Evolutionary conservation across 2,113 vertebrate species (phyloP).

Genomic region (Toxostoma redivivum): DNA sequence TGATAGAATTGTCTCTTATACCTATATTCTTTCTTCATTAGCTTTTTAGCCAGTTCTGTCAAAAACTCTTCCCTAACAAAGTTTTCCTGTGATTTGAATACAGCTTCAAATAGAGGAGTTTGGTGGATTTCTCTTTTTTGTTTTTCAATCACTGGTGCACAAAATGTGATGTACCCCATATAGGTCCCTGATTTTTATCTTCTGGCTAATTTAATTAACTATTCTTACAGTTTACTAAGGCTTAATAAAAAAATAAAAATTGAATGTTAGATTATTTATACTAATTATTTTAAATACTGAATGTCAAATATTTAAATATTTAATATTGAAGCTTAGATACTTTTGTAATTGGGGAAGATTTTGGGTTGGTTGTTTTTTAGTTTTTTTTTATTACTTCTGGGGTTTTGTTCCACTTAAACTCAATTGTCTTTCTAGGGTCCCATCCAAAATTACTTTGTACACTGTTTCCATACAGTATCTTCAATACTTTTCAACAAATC

Average conservation of each 20-base stretch:
- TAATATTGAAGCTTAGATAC: background rate
- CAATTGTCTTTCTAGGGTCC: background rate
- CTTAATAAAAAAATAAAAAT: background rate
- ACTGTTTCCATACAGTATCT: background rate
- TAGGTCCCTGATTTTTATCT: background rate
- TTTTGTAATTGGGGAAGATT: background rate
- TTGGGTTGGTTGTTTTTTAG: background rate
- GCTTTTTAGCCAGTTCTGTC: background rate
- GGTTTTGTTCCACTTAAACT: background rate
- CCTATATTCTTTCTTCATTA: background rate
- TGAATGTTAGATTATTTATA: background rate
- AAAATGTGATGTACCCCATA: background rate
- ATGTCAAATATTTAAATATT: background rate
- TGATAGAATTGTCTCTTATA: background rate
- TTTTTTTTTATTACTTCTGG: background rate
- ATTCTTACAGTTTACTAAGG: background rate
- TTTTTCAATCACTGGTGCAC: background rate
- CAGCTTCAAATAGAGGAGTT: background rate
- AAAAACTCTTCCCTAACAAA: background rate
- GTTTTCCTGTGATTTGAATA: background rate
- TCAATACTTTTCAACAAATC: background rate
- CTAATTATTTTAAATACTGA: background rate
- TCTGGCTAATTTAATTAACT: background rate
- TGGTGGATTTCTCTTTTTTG: fast-evolving
- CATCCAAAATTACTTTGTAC: background rate